A percentile compares a stretch with the other conserved stretches of the same genome.
Evolutionary conservation across 1,140 invertebrate species (phyloP).

Genomic region (Melipona quadrifasciata): DNA sequence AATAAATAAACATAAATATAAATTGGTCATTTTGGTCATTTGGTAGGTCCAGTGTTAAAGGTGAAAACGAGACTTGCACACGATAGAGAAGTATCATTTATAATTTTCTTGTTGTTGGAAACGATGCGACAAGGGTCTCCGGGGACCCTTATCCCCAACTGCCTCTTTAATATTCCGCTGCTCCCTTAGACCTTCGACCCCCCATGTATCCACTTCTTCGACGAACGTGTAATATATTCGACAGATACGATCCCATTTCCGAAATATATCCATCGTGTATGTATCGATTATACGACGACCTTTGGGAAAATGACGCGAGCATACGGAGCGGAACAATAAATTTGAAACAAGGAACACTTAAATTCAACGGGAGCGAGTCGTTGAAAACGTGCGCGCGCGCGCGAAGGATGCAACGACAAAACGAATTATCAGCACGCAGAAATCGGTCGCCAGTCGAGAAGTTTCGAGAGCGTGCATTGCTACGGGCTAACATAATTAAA

Average conservation of each 20-base stretch:
- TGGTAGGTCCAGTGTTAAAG: not conserved
- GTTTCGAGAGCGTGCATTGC: not conserved
- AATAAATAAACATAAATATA: too few species aligned
- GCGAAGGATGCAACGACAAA: too few species aligned
- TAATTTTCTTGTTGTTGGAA: not conserved
- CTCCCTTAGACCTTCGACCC: not conserved
- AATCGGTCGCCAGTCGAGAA: not conserved
- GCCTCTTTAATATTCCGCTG: not conserved
- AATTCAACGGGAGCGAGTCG: not conserved
- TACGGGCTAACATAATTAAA: not conserved
- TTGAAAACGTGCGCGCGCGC: not conserved
- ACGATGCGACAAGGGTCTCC: too few species aligned
- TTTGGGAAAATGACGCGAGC: not conserved
- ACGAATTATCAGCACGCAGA: not conserved
- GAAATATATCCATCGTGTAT: constrained; percentile 13
- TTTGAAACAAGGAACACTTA: not conserved
- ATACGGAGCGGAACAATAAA: not conserved
- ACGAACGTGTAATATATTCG: not conserved
- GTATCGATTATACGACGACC: constrained; percentile 1
- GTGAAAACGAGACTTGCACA: not conserved
- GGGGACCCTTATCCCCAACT: not conserved
- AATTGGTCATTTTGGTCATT: too few species aligned
- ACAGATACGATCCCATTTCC: not conserved
- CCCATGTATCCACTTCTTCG: not conserved
- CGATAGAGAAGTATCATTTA: not conserved